Base-by-base conservation (phyloP, 1,140 invertebrate species). In the Drosophila micromelanica region DNA sequence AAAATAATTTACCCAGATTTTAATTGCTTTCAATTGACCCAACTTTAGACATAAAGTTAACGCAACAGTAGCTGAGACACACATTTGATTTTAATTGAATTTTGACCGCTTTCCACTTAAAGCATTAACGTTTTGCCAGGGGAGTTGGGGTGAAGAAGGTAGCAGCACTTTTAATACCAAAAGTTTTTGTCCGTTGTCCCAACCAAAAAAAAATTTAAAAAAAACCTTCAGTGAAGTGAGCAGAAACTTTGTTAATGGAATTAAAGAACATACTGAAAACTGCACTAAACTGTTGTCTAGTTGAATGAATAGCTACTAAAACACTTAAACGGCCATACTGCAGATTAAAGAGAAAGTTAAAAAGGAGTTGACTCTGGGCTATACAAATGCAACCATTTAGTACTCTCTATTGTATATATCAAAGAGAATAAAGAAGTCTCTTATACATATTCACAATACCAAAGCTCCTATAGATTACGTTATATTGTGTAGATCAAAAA, bases 11-110 rank as follows among this genome's bases (percentile, higher is more conserved):
- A 45, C 32, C 32, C 23, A 5, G 27, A 27, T 76, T 77, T 80
- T 77, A 85, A 85, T 85, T 86, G 77, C 80, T 80, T 86, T 73
- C 71, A 85, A 86, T 85, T 85, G 80, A 86, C 51, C 37, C 9
- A 32, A 85, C 77, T 84, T 84, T 60, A 35, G 54, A 62, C 77
- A 84, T 80, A 85, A 86, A 85, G 59, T 51, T 73, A 52, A 80
- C 65, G 73, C 59, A 55, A 67, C 69, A 72, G 59, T 67, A 32
- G 62, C 69, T 51, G 23, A 51, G 27, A 45, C 48, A 40, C 52
- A 70, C 71, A 75, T 79, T 85, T 77, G 52, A 77, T 74, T 86
- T 80, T 79, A 85, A 85, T 85, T 86, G 85, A 80, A 80, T 69
- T 85, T 85, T 80, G 48, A 57, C 45, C 49, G 55, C 70, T 60